Evolutionary conservation across 1,140 invertebrate species (phyloP).

Genomic region (Colletes latitarsis): DNA sequence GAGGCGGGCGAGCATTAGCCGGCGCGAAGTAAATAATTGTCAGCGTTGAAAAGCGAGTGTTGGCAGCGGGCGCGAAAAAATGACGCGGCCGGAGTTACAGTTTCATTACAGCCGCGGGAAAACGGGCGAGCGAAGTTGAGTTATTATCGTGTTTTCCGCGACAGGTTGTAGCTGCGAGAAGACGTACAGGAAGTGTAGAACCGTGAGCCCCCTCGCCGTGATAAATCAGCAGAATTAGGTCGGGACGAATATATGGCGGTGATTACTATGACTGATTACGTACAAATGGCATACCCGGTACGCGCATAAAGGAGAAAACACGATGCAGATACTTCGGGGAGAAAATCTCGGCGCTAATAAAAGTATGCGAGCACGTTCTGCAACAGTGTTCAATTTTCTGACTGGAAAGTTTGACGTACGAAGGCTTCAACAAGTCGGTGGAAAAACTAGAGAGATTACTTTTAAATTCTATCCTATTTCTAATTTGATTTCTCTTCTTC

Average conservation of each 20-base stretch:
- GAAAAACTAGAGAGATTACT: too few relatives aligned
- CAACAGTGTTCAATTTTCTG: too few relatives aligned
- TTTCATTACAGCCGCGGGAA: slow-evolving; percentile 20
- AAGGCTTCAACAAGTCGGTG: too few relatives aligned
- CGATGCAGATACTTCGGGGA: background rate
- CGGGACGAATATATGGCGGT: slow-evolving; percentile 21
- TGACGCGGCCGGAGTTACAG: slow-evolving; percentile 23
- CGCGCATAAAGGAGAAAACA: background rate
- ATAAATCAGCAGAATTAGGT: slow-evolving; percentile 33
- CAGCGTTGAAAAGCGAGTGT: background rate
- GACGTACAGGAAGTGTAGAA: background rate
- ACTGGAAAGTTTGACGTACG: too few relatives aligned
- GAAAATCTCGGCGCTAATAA: background rate
- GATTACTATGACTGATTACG: slow-evolving; percentile 32
- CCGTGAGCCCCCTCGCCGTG: background rate
- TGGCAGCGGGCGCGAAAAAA: background rate
- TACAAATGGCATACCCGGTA: background rate
- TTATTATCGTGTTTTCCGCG: slow-evolving; percentile 35
- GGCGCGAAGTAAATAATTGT: slow-evolving; percentile 11
- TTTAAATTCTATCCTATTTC: too few relatives aligned
- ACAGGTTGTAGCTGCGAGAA: slow-evolving; percentile 3
- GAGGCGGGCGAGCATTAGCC: background rate
- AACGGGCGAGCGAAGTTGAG: slow-evolving; percentile 22
- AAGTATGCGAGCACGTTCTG: background rate
- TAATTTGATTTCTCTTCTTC: too few relatives aligned